Base-by-base conservation (phyloP, 2,888 invertebrate genomes). In the Tribolium freemani region DNA sequence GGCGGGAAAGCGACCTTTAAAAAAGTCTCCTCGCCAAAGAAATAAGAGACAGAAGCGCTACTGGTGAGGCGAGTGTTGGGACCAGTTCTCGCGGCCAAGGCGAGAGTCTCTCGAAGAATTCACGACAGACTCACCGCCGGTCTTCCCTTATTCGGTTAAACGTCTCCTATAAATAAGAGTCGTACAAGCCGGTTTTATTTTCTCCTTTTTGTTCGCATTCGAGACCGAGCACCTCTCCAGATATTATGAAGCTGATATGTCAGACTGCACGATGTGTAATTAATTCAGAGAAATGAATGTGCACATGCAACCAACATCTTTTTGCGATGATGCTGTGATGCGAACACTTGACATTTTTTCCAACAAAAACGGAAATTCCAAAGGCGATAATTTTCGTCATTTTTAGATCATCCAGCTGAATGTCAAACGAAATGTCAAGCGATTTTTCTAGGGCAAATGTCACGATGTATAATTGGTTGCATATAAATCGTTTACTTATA, bases 81-180 rank as follows among this genome's bases (percentile, higher is more conserved):
- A 80, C 80, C 80, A 80, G 80, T 80, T 80, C 78, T 80, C 78
- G 79, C 76, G 75, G 77, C 76, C 78, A 76, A 78, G 77, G 80
- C 76, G 79, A 78, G 78, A 75, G 76, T 75, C 75, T 77, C 76
- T 75, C 75, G 70, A 79, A 75, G 77, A 77, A 80, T 80, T 76
- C 76, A 77, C 74, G 76, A 74, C 73, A 69, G 73, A 75, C 77
- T 76, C 71, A 74, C 75, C 60, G 76, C 75, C 74, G 70, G 79
- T 78, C 76, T 79, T 79, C 76, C 79, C 79, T 78, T 79, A 77
- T 79, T 79, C 78, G 79, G 78, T 75, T 76, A 77, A 77, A 77
- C 78, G 72, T 76, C 79, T 77, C 75, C 74, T 77, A 79, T 78
- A 79, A 79, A 78, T 79, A 78, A 77, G 75, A 79, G 75, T 77